Percentiles rank a stretch among this genome's conserved stretches.
These are phyloP conservation scores for Alethe diademata DNA, from an alignment of 2,113 vertebrate species.

Conservation along the genomic window DNA sequence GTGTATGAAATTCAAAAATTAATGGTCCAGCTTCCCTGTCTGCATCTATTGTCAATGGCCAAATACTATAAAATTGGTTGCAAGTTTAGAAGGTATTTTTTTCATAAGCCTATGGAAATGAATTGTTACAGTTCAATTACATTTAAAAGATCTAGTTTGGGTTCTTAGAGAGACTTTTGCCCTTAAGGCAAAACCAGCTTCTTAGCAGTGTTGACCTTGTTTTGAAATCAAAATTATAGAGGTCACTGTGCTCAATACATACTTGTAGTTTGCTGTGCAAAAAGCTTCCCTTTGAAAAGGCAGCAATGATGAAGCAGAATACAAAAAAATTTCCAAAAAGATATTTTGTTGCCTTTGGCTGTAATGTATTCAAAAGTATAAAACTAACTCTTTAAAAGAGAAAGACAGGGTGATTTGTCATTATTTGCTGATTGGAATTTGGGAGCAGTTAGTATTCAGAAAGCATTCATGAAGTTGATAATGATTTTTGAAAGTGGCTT, in stretches of 20 bases:
- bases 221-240: slow-evolving; percentile 36
- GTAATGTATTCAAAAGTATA: neutral
- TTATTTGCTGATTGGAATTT: neutral
- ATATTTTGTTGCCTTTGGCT: neutral
- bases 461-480: neutral
- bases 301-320: neutral
- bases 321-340: neutral
- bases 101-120: neutral
- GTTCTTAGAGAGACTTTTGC: slow-evolving; percentile 10
- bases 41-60: neutral
- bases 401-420: neutral
- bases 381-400: neutral
- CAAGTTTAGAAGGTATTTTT: neutral
- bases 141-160: slow-evolving; percentile 1
- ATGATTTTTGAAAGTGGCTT: neutral
- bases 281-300: slow-evolving; percentile 11
- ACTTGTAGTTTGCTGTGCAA: neutral
- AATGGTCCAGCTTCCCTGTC: neutral
- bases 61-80: slow-evolving; percentile 30
- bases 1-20: neutral
- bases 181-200: slow-evolving; percentile 13
- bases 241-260: neutral
- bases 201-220: neutral
- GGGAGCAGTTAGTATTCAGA: neutral
- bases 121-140: slow-evolving; percentile 23